Evolutionary conservation across 2,113 vertebrate species (phyloP).

Genomic region (Epinephelus lanceolatus): DNA sequence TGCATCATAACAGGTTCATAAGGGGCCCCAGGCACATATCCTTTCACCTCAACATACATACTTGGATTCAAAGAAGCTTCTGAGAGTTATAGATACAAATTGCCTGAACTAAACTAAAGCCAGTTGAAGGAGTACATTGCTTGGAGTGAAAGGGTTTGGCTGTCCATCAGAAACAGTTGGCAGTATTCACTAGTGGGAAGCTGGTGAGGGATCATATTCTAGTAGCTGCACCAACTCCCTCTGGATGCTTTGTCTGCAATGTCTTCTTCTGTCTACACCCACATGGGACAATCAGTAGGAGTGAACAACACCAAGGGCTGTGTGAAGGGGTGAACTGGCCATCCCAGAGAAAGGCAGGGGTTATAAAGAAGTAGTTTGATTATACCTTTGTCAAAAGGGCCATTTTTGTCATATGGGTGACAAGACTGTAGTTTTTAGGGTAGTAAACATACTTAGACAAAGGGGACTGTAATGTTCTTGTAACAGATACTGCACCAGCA

Average conservation of each 20-base stretch:
- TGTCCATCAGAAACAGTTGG: constrained; percentile 12
- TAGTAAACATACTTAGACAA: background rate
- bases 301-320: constrained; percentile 1
- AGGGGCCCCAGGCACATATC: background rate
- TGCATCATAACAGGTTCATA: background rate
- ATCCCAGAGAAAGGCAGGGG: background rate
- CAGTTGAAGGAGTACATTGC: background rate
- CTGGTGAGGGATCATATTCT: constrained; percentile 9
- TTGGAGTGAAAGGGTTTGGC: constrained; percentile 1
- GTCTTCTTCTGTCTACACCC: constrained; percentile 19
- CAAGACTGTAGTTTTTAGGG: no score
- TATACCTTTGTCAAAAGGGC: background rate
- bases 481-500: background rate
- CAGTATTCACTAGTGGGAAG: constrained; percentile 1
- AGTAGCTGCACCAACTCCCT: constrained; percentile 3
- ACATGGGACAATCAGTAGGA: constrained; percentile 14
- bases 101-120: background rate
- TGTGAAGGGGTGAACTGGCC: background rate
- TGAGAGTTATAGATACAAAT: background rate
- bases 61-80: background rate
- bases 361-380: background rate
- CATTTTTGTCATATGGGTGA: background rate
- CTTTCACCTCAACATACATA: background rate
- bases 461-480: background rate
- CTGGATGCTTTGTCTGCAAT: constrained; percentile 14